Base-by-base conservation (phyloP, 2,113 vertebrate genomes). In the Struthio camelus region DNA sequence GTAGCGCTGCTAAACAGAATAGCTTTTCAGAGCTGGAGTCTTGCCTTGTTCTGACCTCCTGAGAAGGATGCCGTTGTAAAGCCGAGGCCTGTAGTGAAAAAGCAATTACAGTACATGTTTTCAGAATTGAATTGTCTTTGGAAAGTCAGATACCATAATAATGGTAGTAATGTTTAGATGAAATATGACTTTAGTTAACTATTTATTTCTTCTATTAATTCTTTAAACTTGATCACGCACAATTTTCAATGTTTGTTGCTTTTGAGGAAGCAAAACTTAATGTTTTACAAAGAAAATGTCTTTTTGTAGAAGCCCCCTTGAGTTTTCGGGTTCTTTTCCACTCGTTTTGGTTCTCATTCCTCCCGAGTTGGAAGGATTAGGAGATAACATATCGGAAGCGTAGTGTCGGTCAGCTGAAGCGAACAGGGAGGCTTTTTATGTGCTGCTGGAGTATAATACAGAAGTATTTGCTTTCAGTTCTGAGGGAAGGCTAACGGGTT, bases 21-120 rank as follows among this genome's bases (percentile, higher is more conserved):
- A 87, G 93, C 89, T 94, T 96, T 89, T 81, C 34, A 53, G 71
- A 87, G 76, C 81, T 22, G 79, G 61, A 89, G 80, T 93, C 54
- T 7, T 36, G 71, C 38, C 94, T 96, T 9, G 28, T 58, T 93
- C 97, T 97, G 97, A 98, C 95, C 98, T 98, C 97, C 94, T 5
- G 84, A 98, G 96, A 97, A 97, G 96, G 96, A 75, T 95, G 81
- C 54, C 28, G 38, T 85, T 80, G 80, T 79, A 48, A 34, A 89
- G 83, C 86, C 44, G 59, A 79, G 64, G 66, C 81, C 82, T 1
- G 27, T 54, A 54, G 75, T 85, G 77, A 91, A 96, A 94, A 96
- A 95, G 84, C 90, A 88, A 86, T 97, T 95, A 90, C 67, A 83
- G 19, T 61, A 12, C 80, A 58, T 1, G 46, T 83, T 95, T 93